These are phyloP conservation scores for Larimichthys polyactis DNA, from an alignment of 2,113 vertebrate genomes.

Conservation along the genomic window DNA sequence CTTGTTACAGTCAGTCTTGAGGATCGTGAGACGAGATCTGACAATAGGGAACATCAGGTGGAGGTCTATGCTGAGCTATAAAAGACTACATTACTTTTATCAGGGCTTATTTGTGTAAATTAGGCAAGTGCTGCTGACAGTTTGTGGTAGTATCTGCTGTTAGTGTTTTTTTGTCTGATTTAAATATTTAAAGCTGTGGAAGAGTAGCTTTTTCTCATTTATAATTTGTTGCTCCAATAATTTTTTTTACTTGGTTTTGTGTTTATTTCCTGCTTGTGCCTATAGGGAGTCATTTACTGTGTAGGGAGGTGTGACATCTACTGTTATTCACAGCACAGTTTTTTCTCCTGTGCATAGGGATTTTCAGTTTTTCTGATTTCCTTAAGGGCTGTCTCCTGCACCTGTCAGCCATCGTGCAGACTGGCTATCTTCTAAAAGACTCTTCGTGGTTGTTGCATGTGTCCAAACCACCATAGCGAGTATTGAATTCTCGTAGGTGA, in stretches of 20 bases:
- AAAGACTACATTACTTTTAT: conserved; percentile 7
- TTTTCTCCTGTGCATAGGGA: background rate
- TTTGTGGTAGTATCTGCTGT: background rate
- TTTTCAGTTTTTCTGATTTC: background rate
- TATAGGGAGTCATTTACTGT: background rate
- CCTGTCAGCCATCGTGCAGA: conserved; percentile 13
- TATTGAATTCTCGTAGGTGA: conserved; percentile 11
- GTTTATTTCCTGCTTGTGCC: conserved; percentile 1
- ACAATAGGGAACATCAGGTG: conserved; percentile 34
- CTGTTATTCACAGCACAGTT: conserved; percentile 20
- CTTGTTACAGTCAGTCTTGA: conserved; percentile 64
- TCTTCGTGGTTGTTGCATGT: background rate
- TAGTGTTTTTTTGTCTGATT: conserved; percentile 18
- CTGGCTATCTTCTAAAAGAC: background rate
- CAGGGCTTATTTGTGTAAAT: background rate
- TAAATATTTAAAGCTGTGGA: conserved; percentile 28
- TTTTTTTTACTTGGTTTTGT: background rate
- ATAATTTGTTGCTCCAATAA: conserved; percentile 13
- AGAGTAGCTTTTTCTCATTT: conserved; percentile 8
- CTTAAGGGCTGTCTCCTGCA: background rate
- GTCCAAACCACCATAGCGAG: background rate
- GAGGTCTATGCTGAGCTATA: conserved; percentile 24
- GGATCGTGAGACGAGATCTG: conserved; percentile 45
- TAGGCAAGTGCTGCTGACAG: conserved; percentile 7
- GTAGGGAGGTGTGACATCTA: conserved; percentile 46